Conservation (phyloP, 92 coral and sea anemone species). For the Pocillopora meandrina region DNA sequence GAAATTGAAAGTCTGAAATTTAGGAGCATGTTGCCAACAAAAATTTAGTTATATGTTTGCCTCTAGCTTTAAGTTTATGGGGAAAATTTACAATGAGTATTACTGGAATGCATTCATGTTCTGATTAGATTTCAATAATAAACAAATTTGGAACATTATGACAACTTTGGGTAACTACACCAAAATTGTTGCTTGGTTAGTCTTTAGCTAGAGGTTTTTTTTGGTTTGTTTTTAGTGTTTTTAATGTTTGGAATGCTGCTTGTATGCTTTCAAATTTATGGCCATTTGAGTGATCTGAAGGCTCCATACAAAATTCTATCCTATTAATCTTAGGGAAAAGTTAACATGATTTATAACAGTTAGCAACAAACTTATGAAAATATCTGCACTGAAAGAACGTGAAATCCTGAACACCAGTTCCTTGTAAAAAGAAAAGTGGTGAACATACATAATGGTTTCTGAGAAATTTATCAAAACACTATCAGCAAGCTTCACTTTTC, state of each 20-base stretch:
- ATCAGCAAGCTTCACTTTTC: conserved; percentile 18
- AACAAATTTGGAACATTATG: not conserved
- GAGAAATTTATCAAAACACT: conserved; percentile 16
- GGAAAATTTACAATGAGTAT: too few species aligned
- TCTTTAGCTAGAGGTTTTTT: conserved; percentile 9
- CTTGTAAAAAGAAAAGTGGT: not conserved
- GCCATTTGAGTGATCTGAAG: conserved; percentile 11
- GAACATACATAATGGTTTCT: conserved; percentile 9
- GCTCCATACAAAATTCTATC: conserved; percentile 2
- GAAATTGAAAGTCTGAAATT: too few species aligned
- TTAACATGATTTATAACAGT: too few species aligned
- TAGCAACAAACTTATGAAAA: conserved; percentile 18
- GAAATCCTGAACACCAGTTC: not conserved
- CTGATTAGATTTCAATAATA: not conserved
- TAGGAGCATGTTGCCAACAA: too few species aligned
- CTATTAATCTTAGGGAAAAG: not conserved
- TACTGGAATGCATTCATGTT: not conserved
- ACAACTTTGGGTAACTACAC: not conserved
- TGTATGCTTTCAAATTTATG: not conserved
- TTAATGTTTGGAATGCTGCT: not conserved
- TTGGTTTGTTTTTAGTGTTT: not conserved
- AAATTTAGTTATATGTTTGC: too few species aligned
- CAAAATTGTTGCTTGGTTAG: not conserved
- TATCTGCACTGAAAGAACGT: not conserved
- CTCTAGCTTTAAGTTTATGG: too few species aligned